Conservation (phyloP, 2,797 vertebrate species). For the Bradypodion pumilum region DNA sequence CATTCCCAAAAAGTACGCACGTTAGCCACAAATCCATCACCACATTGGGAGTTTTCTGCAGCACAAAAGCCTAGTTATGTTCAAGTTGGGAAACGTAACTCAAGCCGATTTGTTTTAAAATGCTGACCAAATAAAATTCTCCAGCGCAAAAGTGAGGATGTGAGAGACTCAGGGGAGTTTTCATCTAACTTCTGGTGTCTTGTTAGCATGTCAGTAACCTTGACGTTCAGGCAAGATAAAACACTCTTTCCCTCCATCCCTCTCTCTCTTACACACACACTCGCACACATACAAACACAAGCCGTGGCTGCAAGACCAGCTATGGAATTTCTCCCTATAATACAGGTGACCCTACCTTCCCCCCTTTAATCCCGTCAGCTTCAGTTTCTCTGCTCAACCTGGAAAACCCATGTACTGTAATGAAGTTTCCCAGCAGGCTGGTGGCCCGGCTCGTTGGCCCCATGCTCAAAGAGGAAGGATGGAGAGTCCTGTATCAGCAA, state of each 20-base stretch:
- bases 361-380: accelerated
- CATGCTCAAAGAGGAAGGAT: background rate
- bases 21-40: too few relatives aligned
- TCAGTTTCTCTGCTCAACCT: conserved; percentile 32
- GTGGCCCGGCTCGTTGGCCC: conserved; percentile 45
- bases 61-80: too few relatives aligned
- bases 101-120: background rate
- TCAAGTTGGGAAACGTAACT: background rate
- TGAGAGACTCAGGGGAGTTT: background rate
- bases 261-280: too few relatives aligned
- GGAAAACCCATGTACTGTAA: conserved; percentile 61
- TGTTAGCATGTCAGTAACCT: too few relatives aligned
- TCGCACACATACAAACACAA: accelerated
- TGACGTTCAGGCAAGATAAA: background rate
- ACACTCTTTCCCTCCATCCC: background rate
- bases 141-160: background rate
- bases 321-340: accelerated
- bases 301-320: background rate
- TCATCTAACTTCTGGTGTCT: background rate
- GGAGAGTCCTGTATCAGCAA: conserved; percentile 68
- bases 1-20: too few relatives aligned
- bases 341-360: background rate
- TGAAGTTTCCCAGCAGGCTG: conserved; percentile 65
- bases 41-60: too few relatives aligned
- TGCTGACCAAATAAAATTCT: background rate